These are phyloP conservation scores for Emydocephalus ijimae DNA, from an alignment of 2,113 vertebrate species.

Conservation along the genomic window DNA sequence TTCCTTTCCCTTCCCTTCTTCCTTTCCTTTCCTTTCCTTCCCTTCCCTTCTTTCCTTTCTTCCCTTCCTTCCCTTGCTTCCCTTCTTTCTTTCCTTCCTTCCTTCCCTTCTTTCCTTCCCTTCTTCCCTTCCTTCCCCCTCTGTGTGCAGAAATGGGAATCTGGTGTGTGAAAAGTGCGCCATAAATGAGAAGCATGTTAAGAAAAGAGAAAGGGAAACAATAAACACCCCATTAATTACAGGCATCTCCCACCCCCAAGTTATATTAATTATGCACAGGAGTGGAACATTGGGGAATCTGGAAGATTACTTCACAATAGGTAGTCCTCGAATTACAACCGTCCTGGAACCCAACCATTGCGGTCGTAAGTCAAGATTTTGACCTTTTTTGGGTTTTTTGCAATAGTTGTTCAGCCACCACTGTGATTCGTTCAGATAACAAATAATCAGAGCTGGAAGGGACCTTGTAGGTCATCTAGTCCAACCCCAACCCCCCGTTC, in stretches of 20 bases:
- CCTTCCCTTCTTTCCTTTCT: too few relatives aligned
- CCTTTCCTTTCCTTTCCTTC: too few relatives aligned
- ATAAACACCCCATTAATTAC: background rate
- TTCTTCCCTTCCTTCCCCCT: too few relatives aligned
- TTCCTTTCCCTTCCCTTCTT: too few relatives aligned
- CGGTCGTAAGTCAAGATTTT: background rate
- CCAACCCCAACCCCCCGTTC: too few relatives aligned
- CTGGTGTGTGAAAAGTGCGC: background rate
- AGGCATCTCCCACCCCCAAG: background rate
- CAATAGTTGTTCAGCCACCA: background rate
- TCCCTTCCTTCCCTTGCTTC: too few relatives aligned
- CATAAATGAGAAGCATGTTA: background rate
- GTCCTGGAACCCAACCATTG: background rate
- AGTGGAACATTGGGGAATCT: background rate
- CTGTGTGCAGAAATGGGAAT: background rate
- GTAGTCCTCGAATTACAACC: background rate
- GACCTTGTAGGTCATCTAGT: too few relatives aligned
- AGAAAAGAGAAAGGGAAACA: background rate
- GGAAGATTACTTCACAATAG: background rate
- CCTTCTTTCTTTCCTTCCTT: too few relatives aligned
- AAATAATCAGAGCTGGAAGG: too few relatives aligned
- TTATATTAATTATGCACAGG: background rate
- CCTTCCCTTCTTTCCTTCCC: too few relatives aligned
- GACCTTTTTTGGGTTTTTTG: background rate
- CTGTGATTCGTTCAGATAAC: background rate